Base-by-base conservation (phyloP, 2,113 vertebrate species). In the Cryptomyrus ogoouensis region DNA sequence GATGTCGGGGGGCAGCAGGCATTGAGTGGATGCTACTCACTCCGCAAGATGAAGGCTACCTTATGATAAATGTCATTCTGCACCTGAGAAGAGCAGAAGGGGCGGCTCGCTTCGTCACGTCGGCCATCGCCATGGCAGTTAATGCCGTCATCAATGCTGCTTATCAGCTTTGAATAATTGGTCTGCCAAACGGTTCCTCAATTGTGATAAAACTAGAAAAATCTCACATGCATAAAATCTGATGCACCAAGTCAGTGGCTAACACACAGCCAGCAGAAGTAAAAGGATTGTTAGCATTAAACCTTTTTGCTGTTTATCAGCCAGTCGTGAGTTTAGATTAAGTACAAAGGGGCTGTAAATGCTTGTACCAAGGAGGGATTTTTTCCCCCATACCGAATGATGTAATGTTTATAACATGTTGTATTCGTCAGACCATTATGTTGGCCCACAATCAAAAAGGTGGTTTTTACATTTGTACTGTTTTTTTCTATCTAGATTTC, bases 1-100 rank as follows among this genome's bases (percentile, higher is more conserved):
- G 93, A 93, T 93, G 93, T 94, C 31, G 49, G 89, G 49, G 27
- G 47, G n/a, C 21, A 19, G 24, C 58, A 74, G 52, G 35, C 27
- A 1, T 39, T 31, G 15, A 42, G 19, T 24, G 24, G 58, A 50
- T 52, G 62, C 44, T 44, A 86, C 83, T 90, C 52, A 19, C 46
- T 49, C 17, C 44, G 47, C 83, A 47, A 83, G 90, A 90, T 83
- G 90, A 88, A 90, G 49, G 62, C 83, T 88, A 39, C n/a, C 87
- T 83, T n/a, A 47, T 62, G 74, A 83, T 49, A 88, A 88, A 90
- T 88, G 87, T 90, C 90, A 90, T 21, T n/a, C 27, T 35, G 58
- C 27, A 56, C 85, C 49, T 77, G 84, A 90, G 62, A 50, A 62
- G 17, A 27, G 44, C 21, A 21, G 35, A 27, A 77, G 74, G 31